Evolutionary conservation across 2,113 vertebrate species (phyloP), one percentile per base, ranked within the genome.

Genomic region (Prinia subflava): DNA sequence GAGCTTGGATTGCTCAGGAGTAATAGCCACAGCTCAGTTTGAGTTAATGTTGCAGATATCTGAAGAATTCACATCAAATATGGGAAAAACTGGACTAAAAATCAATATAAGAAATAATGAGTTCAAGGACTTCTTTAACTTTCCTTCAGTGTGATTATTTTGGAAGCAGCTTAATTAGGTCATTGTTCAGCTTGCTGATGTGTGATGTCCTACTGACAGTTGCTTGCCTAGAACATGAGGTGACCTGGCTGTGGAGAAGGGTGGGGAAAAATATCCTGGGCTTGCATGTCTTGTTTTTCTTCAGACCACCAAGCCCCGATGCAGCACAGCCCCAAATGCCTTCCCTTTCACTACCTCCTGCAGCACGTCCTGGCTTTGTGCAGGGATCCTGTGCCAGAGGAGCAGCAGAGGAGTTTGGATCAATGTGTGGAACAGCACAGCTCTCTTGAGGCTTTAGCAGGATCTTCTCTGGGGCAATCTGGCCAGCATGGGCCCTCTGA

Each of bases 131-230:
- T 60, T 65, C 37, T 73, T 83, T 67, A 67, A 42, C 63, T 86
- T 86, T 37, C 25, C 8, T 53, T 46, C 52, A 41, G 41, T 49
- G 60, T 70, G 74, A 63, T 89, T 94, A 86, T 89, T 94, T 87
- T 92, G 77, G 89, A 81, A 81, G 56, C 60, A 71, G 25, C 57
- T 87, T 79, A 94, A 83, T 87, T 71, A 90, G 70, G 78, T 60
- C 17, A 1, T 60, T 1, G 0, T 93, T 89, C 78, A 93, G 24
- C 50, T 64, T 76, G 65, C 57, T 91, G 31, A 39, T 78, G 16
- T 47, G 52, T 70, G 35, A 47, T 85, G 69, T 71, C 62, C 75
- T 87, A 6, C 16, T 60, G 49, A 44, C 18, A 10, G 39, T 44
- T 68, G 39, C 56, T 65, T 93, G 59, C 47, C 67, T 33, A 49